Evolutionary conservation across 2,888 invertebrate species (phyloP), one percentile per base, ranked within the genome.

Genomic region (Heliconius hortense): DNA sequence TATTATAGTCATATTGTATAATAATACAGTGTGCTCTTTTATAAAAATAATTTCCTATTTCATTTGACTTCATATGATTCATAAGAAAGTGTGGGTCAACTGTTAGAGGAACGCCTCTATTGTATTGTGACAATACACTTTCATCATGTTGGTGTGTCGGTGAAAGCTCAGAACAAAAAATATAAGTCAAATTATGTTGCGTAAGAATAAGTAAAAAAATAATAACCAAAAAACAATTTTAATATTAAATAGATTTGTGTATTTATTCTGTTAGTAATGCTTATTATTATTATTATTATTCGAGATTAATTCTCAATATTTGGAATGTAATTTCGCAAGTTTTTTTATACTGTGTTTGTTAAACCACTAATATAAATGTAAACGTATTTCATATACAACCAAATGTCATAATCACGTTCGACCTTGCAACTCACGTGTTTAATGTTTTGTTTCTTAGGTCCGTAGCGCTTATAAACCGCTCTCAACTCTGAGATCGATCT

Each of bases 141-240:
- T 85, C 90, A 91, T 92, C 90, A 85, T 88, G 86, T 87, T 86
- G 86, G 85, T 86, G 84, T 76, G 79, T 43, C 74, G 84, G 90
- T 87, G 91, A 91, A 90, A 91, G 90, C 86, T 78, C 79, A 80
- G 80, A 82, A n/a, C 82, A 76, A 80, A 82, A 80, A 81, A 76
- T 77, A 69, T 72, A 73, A 53, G 60, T 66, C 43, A 70, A 35
- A 53, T 70, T 48, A 69, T 74, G 71, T 13, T 70, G 18, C 43
- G 56, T 26, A 64, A 35, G n/a, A 18, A 31, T 8, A 28, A 8
- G 4, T 7, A 56, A 10, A 56, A 2, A n/a, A n/a, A 11, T n/a
- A n/a, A 11, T n/a, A 56, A 56, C 4, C n/a, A 56, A 56, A 56
- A 56, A 56, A n/a, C 3, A 10, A 15, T 13, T 48, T 18, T 48